Evolutionary conservation across 2,888 invertebrate genomes (phyloP), one percentile per base, ranked within the genome.

Genomic region (Patella pellucida): DNA sequence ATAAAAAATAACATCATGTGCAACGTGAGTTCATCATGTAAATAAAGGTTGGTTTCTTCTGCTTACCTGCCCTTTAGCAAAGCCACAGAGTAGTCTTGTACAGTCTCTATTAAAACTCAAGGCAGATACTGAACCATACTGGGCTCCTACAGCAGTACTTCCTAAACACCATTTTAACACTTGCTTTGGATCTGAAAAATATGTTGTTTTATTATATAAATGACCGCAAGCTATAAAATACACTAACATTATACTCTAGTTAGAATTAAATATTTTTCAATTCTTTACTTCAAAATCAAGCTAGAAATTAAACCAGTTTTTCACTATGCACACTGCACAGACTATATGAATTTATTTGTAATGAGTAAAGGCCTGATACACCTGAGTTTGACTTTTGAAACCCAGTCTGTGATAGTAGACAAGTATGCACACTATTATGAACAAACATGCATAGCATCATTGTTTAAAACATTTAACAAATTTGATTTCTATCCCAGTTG

Each of bases 61-160:
- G 68, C 78, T 75, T 76, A 92, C 91, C 86, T 90, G 93, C 31
- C 98, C 98, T 79, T 96, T 94, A 73, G 94, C 94, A 89, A 93
- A 93, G 27, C 95, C 96, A 70, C 95, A 95, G 31, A 99, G 92
- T 52, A 99, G 92, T 79, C 98, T 93, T 9, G 95, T 95, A 75
- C 96, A 95, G 85, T 97, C 97, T 75, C 94, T 93, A 92, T 97
- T 98, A 86, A 97, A 96, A 54, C 96, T 94, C 79, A 98, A 91
- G 68, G 92, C 91, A 11, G 93, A 93, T 12, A 93, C 93, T 16
- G 93, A 91, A 2, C 93, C 93, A 82, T 92, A 91, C 83, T 96
- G 95, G 9, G 96, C 94, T 15, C 96, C 95, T 0, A 96, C 95
- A 31, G 89, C 90, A 68, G 90, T 89, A 71, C 89, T 90, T 80